Evolutionary conservation across 2,113 vertebrate genomes (phyloP).

Genomic region (Campylomormyrus numenius): DNA sequence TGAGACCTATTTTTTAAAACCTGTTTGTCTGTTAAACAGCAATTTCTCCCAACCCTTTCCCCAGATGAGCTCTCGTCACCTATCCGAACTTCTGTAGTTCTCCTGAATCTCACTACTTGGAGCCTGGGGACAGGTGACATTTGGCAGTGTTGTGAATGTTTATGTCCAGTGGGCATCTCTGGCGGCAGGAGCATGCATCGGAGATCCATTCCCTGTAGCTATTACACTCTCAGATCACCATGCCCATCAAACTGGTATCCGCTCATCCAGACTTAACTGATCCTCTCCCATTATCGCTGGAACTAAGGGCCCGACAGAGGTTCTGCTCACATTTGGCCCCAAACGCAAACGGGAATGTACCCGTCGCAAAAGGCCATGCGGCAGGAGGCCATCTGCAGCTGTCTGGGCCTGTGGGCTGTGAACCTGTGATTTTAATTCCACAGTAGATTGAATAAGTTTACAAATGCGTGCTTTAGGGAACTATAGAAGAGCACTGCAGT

Average conservation of each 20-base stretch:
- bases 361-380: neutral
- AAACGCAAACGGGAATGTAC: neutral
- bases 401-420: neutral
- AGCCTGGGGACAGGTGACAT: neutral
- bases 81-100: neutral
- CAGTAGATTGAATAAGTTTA: conserved; percentile 16
- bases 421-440: neutral
- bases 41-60: neutral
- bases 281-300: neutral
- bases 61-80: neutral
- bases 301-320: neutral
- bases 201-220: neutral
- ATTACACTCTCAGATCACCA: neutral
- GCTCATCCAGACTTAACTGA: neutral
- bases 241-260: neutral
- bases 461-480: conserved; percentile 40
- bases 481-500: conserved; percentile 59
- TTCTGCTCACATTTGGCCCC: no score
- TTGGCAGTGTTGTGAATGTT: neutral
- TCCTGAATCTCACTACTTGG: neutral
- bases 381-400: neutral
- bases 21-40: neutral
- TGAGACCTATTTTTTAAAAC: neutral
- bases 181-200: neutral
- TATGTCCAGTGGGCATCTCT: neutral